Base-by-base conservation (phyloP, 1,140 invertebrate species). In the Sminthurides bifidus region DNA sequence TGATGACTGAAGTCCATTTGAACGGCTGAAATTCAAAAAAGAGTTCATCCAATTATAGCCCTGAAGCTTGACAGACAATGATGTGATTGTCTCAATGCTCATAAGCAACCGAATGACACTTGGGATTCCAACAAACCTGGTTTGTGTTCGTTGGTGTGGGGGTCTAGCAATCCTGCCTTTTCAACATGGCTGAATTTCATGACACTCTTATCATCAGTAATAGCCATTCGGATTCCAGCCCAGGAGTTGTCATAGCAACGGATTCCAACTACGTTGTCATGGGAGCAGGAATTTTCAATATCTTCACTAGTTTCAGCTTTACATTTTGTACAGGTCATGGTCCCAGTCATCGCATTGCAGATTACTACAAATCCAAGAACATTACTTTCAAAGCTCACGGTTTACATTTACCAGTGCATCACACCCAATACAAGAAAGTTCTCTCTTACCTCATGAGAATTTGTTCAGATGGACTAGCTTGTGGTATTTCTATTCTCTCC, bases 1-100 rank as follows among this genome's bases (percentile, higher is more conserved):
- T 98, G 92, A 51, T 87, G 80, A 49, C 92, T 87, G 71, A 97
- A 94, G 72, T 98, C 95, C 54, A 98, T 86, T 74, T 95, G 92
- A 2, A 98, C 70, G 0, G 93, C 95, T 73, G 69, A 19, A 67
- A 66, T 50, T 43, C 19, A 15, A 24, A 46, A 8, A 46, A 26
- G n/a, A 35, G 33, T 35, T 35, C 10, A 35, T n/a, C 10, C n/a
- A n/a, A n/a, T n/a, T n/a, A n/a, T n/a, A n/a, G n/a, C n/a, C n/a
- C n/a, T n/a, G n/a, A n/a, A n/a, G n/a, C n/a, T n/a, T n/a, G n/a
- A n/a, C n/a, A n/a, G n/a, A n/a, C n/a, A n/a, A n/a, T n/a, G n/a
- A n/a, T n/a, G n/a, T n/a, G n/a, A 30, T 54, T 54, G 2, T 5
- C 31, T 8, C 3, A n/a, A n/a, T n/a, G n/a, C n/a, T n/a, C n/a